A percentile compares a stretch with the other conserved stretches of the same genome.
Conservation (phyloP, 2,888 invertebrate genomes). For the Marronus borbonicus region DNA sequence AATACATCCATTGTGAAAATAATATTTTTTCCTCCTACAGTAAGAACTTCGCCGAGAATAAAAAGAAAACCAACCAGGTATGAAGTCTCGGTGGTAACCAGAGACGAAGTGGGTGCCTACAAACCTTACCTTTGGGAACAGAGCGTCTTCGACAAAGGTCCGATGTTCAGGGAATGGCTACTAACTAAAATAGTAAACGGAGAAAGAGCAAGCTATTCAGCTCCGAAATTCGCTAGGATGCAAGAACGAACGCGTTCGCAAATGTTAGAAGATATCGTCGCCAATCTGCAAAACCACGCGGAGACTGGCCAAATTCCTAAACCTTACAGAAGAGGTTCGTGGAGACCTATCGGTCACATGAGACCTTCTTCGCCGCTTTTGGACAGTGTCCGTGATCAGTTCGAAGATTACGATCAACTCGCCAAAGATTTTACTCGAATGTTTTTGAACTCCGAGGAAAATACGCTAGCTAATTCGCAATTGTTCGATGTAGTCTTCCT, state of each 20-base stretch:
- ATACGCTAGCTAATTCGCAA: conserved; percentile 83
- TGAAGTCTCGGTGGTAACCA: conserved; percentile 93
- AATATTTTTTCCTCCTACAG: conserved; percentile 69
- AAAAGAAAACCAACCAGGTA: conserved; percentile 90
- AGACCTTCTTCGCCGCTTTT: conserved; percentile 92
- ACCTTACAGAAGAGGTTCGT: conserved; percentile 88
- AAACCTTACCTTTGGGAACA: conserved; percentile 97
- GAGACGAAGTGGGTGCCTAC: conserved; percentile 96
- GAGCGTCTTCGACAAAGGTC: conserved; percentile 93
- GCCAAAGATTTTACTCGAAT: conserved; percentile 93
- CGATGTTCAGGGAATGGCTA: conserved; percentile 96
- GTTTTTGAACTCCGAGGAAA: conserved; percentile 88
- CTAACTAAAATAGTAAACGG: conserved; percentile 95
- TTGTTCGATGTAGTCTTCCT: conserved; percentile 93
- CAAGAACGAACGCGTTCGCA: conserved; percentile 93
- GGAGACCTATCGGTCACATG: conserved; percentile 77
- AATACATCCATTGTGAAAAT: too few species aligned
- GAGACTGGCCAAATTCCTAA: conserved; percentile 97
- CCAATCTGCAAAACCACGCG: conserved; percentile 93
- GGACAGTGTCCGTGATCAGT: conserved; percentile 93
- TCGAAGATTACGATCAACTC: conserved; percentile 94
- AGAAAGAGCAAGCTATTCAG: conserved; percentile 93
- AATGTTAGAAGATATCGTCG: conserved; percentile 95
- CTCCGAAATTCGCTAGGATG: conserved; percentile 96
- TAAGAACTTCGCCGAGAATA: conserved; percentile 89